These are phyloP conservation scores for Fragum fragum DNA, from an alignment of 2,888 invertebrate species.

Conservation along the genomic window DNA sequence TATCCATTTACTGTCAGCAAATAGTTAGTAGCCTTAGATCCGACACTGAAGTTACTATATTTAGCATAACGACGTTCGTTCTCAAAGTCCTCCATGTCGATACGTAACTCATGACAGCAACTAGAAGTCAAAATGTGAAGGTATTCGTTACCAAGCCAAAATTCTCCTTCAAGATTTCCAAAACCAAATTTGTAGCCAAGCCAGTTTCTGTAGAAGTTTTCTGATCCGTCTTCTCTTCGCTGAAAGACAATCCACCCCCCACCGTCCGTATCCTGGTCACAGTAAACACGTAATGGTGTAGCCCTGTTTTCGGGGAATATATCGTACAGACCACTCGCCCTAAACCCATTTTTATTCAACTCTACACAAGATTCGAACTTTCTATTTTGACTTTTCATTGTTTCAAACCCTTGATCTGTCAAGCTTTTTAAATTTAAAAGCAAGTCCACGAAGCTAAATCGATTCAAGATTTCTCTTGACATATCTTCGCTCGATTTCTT, in stretches of 20 bases:
- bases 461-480: not conserved
- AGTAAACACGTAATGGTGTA: conserved; percentile 42
- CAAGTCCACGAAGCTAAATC: not conserved
- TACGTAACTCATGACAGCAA: conserved; percentile 33
- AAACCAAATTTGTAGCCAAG: conserved; percentile 48
- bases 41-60: conserved; percentile 35
- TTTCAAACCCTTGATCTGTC: not conserved
- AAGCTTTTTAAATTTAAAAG: not conserved
- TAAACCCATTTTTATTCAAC: not conserved
- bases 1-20: conserved; percentile 24
- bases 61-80: conserved; percentile 34
- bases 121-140: conserved; percentile 23
- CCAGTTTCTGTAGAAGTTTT: conserved; percentile 49
- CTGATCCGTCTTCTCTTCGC: conserved; percentile 39
- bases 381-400: not conserved
- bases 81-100: conserved; percentile 43
- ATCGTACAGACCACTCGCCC: conserved; percentile 20
- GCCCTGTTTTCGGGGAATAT: conserved; percentile 17
- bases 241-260: conserved; percentile 67
- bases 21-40: conserved; percentile 26
- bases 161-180: conserved; percentile 41
- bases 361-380: conserved; percentile 19
- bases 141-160: conserved; percentile 52
- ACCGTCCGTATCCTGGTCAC: conserved; percentile 62
- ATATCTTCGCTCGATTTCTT: not conserved